These are phyloP conservation scores for Antigone vipio DNA, from an alignment of 2,113 vertebrate genomes.

Conservation along the genomic window DNA sequence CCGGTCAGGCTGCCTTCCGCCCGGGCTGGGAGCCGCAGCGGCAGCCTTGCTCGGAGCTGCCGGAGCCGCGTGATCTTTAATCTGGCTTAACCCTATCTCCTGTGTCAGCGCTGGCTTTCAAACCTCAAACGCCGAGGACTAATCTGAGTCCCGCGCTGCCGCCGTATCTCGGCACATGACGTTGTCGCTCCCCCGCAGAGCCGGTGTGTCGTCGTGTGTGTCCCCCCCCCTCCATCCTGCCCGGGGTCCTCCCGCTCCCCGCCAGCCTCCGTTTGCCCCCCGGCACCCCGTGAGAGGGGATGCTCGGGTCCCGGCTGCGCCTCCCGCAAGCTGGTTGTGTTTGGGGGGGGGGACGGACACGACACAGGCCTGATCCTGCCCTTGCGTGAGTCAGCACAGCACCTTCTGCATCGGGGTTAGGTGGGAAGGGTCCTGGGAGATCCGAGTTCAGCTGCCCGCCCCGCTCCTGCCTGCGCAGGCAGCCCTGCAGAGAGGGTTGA, in stretches of 20 bases:
- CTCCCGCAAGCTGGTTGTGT: no score
- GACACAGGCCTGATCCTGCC: neutral
- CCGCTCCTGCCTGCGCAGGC: neutral
- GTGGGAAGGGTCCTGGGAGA: neutral
- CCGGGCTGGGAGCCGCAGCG: neutral
- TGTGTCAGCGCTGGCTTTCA: neutral
- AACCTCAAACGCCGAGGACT: neutral
- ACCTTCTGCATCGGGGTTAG: neutral
- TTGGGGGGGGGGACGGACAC: no score
- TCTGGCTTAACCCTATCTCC: slow-evolving; percentile 6
- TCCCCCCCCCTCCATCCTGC: neutral
- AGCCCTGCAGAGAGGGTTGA: neutral
- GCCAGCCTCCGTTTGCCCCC: neutral
- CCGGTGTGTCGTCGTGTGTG: no score
- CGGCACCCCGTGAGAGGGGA: neutral
- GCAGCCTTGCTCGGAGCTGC: neutral
- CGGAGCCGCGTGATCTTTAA: slow-evolving; percentile 14
- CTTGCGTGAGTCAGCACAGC: neutral
- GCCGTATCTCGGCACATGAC: neutral
- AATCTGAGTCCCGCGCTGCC: neutral
- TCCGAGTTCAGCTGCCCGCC: neutral
- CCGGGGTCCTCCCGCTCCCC: neutral
- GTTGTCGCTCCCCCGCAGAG: neutral
- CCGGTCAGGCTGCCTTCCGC: neutral
- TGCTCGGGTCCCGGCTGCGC: neutral